phyloP scores from a whole-genome alignment of 2,888 invertebrate species.

The Axea sp. region DNA sequence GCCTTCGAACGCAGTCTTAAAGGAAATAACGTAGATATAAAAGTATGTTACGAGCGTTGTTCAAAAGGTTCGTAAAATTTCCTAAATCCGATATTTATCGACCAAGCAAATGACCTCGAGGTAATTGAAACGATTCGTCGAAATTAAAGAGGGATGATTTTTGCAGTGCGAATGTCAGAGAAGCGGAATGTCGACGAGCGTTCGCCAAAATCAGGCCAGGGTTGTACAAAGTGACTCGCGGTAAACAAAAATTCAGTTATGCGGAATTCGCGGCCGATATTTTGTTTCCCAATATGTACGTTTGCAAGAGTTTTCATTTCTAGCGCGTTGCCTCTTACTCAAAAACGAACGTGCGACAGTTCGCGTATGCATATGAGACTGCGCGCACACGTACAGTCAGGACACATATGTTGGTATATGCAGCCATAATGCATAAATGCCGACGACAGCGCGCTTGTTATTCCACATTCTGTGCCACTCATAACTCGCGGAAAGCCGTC shows the following conservation, averaged over 20 bases:
- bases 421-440: constrained; percentile 62
- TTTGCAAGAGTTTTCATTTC: constrained; percentile 60
- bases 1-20: constrained; percentile 3
- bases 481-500: constrained; percentile 59
- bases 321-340: constrained; percentile 47
- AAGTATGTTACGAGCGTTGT: constrained; percentile 4
- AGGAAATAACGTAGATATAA: not conserved
- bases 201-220: too few species aligned
- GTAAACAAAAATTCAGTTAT: constrained; percentile 26
- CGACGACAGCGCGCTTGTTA: constrained; percentile 62
- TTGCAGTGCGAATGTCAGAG: too few species aligned
- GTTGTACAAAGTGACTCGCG: constrained; percentile 17
- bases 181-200: too few species aligned
- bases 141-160: too few species aligned
- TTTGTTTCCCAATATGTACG: constrained; percentile 49
- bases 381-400: constrained; percentile 16
- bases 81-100: too few species aligned
- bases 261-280: constrained; percentile 40
- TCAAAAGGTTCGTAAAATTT: too few species aligned
- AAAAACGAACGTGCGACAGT: constrained; percentile 50
- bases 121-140: too few species aligned
- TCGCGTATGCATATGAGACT: constrained; percentile 55
- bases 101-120: too few species aligned
- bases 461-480: constrained; percentile 62
- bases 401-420: constrained; percentile 59